Evolutionary conservation across 1,140 invertebrate genomes (phyloP).

Genomic region (Cepaea nemoralis): DNA sequence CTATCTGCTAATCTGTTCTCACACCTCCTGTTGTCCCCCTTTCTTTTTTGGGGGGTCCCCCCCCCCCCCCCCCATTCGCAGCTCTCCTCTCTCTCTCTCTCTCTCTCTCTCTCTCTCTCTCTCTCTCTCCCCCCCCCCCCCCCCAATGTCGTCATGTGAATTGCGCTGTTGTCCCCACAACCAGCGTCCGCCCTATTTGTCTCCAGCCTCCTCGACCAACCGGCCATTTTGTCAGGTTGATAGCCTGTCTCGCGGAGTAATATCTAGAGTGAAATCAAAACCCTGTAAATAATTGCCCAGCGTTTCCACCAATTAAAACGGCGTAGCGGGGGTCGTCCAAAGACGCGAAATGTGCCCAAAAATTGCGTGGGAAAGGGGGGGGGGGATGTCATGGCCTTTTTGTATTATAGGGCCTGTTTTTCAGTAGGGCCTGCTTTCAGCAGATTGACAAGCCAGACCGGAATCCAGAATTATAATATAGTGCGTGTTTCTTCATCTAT

Average conservation of each 20-base stretch:
- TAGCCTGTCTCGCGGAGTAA: neutral
- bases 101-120: neutral
- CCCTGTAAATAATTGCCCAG: conserved; percentile 9
- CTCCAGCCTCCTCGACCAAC: too few species aligned
- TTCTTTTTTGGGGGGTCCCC: neutral
- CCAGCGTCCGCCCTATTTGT: too few species aligned
- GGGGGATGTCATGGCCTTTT: neutral
- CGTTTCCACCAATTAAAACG: neutral
- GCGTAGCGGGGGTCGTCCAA: neutral
- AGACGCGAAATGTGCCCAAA: neutral
- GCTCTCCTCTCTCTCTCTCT: neutral
- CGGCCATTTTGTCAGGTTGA: conserved; percentile 15
- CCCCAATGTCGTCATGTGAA: neutral
- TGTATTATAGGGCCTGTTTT: neutral
- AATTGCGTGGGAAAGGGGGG: neutral
- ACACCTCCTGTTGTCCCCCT: neutral
- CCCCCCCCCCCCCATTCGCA: too few species aligned
- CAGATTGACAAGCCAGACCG: neutral
- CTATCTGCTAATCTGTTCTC: neutral
- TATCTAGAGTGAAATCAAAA: conserved; percentile 15
- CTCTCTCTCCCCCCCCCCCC: neutral
- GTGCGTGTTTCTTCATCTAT: too few species aligned
- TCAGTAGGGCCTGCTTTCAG: neutral
- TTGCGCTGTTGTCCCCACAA: too few species aligned
- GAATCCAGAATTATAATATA: too few species aligned